These are phyloP conservation scores for Scylla paramamosain DNA, from an alignment of 1,140 invertebrate species.

Conservation along the genomic window DNA sequence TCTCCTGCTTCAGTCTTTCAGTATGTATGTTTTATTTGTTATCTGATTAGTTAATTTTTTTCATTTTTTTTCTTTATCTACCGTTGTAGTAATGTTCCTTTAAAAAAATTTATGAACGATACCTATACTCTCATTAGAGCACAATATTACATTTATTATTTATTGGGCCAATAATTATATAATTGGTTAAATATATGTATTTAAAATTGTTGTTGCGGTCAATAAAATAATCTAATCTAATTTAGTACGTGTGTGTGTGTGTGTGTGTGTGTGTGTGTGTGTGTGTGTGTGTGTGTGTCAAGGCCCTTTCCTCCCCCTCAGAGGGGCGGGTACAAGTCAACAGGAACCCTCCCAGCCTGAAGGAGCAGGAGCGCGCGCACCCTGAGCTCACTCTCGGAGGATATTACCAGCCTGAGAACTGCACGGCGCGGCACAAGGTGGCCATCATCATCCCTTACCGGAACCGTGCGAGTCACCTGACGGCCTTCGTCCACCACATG, in stretches of 20 bases:
- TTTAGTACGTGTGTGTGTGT: neutral
- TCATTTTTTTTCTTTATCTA: no score
- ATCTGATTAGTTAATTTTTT: no score
- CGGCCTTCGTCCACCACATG: conserved; percentile 91
- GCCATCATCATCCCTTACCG: conserved; percentile 95
- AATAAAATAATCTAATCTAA: no score
- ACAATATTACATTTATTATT: no score
- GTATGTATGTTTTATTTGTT: no score
- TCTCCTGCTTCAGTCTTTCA: no score
- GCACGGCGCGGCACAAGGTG: conserved; percentile 81
- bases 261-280: conserved; percentile 14
- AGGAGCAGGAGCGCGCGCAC: conserved; percentile 38
- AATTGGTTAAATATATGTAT: no score
- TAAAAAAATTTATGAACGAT: no score
- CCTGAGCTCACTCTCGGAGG: conserved; percentile 35
- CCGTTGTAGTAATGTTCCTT: no score
- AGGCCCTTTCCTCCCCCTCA: neutral
- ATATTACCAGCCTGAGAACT: neutral
- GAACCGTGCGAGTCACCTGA: conserved; percentile 89
- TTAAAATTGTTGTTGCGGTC: no score
- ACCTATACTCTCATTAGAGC: no score
- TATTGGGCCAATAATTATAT: no score
- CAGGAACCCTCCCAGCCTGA: neutral
- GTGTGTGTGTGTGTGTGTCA: neutral
- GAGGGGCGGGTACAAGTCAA: conserved; percentile 21